phyloP scores from a whole-genome alignment of 2,888 invertebrate species.

The Elgonia sp. region DNA sequence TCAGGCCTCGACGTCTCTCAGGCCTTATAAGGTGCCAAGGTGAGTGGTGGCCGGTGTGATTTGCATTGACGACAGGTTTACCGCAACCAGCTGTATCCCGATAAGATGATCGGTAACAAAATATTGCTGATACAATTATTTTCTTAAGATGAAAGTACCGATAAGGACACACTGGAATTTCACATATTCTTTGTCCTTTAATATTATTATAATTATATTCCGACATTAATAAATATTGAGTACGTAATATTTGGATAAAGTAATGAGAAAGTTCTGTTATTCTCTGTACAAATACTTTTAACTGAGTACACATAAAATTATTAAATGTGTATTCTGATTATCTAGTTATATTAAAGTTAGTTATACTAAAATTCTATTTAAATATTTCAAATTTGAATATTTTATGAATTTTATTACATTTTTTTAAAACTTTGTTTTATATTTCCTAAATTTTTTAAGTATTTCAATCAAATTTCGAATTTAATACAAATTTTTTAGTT shows the following conservation, averaged over 20 bases:
- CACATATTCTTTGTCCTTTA: conserved; percentile 12
- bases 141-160: conserved; percentile 51
- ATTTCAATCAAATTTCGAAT: too few relatives aligned
- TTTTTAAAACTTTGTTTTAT: too few relatives aligned
- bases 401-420: too few relatives aligned
- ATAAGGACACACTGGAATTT: conserved; percentile 29
- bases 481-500: too few relatives aligned
- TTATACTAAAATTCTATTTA: too few relatives aligned
- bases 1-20: conserved; percentile 34
- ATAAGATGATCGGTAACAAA: conserved; percentile 59
- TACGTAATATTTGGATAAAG: conserved; percentile 31
- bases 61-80: conserved; percentile 73
- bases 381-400: too few relatives aligned
- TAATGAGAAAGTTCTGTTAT: conserved; percentile 10
- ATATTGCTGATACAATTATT: conserved; percentile 43
- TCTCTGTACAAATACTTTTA: background rate
- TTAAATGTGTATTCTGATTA: too few relatives aligned
- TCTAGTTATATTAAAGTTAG: too few relatives aligned
- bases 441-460: too few relatives aligned
- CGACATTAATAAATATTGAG: conserved; percentile 32
- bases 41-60: conserved; percentile 66
- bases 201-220: background rate
- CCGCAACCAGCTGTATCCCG: conserved; percentile 42
- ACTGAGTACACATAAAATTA: too few relatives aligned
- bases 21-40: conserved; percentile 72